These are phyloP conservation scores for Mesitornis unicolor DNA, from an alignment of 2,113 vertebrate species.

Conservation along the genomic window DNA sequence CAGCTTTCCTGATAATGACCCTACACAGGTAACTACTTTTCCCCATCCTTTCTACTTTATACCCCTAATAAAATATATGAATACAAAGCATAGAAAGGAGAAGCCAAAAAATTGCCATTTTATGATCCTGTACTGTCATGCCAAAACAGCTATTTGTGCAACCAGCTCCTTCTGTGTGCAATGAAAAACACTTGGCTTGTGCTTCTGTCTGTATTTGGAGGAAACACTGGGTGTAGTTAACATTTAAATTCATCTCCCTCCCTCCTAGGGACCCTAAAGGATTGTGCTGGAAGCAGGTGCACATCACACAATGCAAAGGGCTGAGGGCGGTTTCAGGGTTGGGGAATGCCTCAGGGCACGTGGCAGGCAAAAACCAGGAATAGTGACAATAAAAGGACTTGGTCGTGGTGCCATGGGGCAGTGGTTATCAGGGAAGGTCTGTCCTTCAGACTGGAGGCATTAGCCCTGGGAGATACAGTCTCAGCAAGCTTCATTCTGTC, in stretches of 20 bases:
- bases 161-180: neutral
- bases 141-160: neutral
- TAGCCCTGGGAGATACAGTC: neutral
- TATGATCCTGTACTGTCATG: conserved; percentile 35
- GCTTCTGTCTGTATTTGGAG: neutral
- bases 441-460: neutral
- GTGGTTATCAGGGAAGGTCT: neutral
- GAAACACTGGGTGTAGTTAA: neutral
- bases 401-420: neutral
- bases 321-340: neutral
- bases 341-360: neutral
- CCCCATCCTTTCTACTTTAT: conserved; percentile 29
- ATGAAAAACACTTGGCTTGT: neutral
- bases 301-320: neutral
- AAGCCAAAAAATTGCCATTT: conserved; percentile 68
- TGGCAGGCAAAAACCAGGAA: neutral
- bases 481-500: neutral
- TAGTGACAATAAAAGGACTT: neutral
- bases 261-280: neutral
- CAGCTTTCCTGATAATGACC: neutral
- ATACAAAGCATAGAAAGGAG: conserved; percentile 70
- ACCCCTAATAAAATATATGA: conserved; percentile 56
- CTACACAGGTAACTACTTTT: conserved; percentile 13
- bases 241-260: neutral
- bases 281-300: neutral